Percentiles rank a stretch among this genome's conserved stretches.
These are phyloP conservation scores for Drosophila atripex DNA, from an alignment of 2,888 invertebrate genomes.

Conservation along the genomic window DNA sequence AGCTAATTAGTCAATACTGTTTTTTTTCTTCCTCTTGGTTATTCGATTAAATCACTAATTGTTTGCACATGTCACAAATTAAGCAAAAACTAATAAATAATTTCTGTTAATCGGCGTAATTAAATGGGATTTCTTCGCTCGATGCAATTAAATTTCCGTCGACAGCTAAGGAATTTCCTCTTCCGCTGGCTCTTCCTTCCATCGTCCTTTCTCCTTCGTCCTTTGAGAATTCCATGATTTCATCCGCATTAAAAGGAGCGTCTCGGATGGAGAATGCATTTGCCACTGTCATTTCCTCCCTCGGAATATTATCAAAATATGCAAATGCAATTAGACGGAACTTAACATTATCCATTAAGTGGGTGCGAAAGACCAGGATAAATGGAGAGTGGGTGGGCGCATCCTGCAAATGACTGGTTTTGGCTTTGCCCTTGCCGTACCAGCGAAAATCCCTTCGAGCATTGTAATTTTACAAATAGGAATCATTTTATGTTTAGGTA, in stretches of 20 bases:
- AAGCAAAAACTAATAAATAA: constrained; percentile 42
- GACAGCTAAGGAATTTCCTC: constrained; percentile 39
- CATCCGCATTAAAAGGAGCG: constrained; percentile 26
- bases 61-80: constrained; percentile 48
- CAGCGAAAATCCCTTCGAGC: constrained; percentile 23
- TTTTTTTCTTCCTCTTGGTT: constrained; percentile 21
- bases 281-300: constrained; percentile 69
- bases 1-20: constrained; percentile 31
- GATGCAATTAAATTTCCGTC: constrained; percentile 49
- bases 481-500: constrained; percentile 22
- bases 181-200: neutral
- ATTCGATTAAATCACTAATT: constrained; percentile 38
- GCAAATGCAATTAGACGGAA: constrained; percentile 71
- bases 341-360: constrained; percentile 27
- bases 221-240: constrained; percentile 20
- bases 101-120: constrained; percentile 38
- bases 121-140: constrained; percentile 31
- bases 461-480: constrained; percentile 35
- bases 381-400: constrained; percentile 20
- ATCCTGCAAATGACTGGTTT: constrained; percentile 39
- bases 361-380: constrained; percentile 2
- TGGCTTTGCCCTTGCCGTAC: constrained; percentile 28
- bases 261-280: constrained; percentile 49
- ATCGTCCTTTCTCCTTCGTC: neutral
- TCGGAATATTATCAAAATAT: constrained; percentile 70